These are phyloP conservation scores for Bucco capensis DNA, from an alignment of 2,113 vertebrate genomes.

Conservation along the genomic window DNA sequence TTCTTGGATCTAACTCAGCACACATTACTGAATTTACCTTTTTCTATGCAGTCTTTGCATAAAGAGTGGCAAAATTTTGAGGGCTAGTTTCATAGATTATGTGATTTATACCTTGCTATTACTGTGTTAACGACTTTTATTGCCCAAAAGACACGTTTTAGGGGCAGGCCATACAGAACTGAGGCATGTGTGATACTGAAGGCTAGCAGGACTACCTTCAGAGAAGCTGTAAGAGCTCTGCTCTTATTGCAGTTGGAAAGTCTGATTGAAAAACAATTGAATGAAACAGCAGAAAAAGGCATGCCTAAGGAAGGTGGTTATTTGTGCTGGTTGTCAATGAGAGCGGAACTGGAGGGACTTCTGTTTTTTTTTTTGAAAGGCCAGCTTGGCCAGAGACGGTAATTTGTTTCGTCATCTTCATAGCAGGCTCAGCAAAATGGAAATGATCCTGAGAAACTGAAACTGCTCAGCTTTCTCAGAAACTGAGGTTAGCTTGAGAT, in stretches of 20 bases:
- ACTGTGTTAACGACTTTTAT: background rate
- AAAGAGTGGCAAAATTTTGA: background rate
- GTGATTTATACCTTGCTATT: background rate
- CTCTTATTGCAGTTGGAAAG: background rate
- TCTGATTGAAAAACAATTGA: background rate
- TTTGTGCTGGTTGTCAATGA: background rate
- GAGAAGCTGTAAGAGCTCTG: background rate
- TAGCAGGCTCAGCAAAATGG: background rate
- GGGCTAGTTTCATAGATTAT: background rate
- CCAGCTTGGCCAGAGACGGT: background rate
- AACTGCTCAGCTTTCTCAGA: background rate
- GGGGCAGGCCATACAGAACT: background rate
- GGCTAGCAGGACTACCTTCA: background rate
- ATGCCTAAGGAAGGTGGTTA: background rate
- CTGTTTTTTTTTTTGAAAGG: background rate
- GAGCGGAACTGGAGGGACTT: background rate
- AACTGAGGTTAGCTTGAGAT: background rate
- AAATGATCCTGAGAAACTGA: background rate
- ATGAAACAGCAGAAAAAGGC: background rate
- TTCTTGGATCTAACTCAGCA: background rate
- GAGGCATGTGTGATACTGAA: background rate
- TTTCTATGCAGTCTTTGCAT: background rate
- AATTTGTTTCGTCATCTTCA: background rate
- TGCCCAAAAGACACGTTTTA: background rate
- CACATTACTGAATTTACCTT: background rate